These are phyloP conservation scores for Gandaritis pyraliata DNA, from an alignment of 2,888 invertebrate species.

Conservation along the genomic window DNA sequence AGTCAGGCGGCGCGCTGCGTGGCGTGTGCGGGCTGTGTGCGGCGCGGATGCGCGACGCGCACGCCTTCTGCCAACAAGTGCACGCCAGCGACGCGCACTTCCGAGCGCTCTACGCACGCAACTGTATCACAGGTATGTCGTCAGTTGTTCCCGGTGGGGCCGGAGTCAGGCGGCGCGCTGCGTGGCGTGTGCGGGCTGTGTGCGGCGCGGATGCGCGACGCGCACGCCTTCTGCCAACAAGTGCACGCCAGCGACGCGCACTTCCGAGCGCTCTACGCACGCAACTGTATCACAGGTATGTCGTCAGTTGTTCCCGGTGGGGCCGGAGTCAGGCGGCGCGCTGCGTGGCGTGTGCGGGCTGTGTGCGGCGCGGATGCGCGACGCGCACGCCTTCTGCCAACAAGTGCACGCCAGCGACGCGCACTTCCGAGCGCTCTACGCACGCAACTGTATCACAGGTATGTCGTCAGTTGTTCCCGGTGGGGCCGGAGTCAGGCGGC, in stretches of 20 bases:
- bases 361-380: background rate
- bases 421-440: background rate
- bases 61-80: background rate
- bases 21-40: background rate
- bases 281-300: constrained; percentile 4
- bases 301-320: background rate
- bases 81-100: background rate
- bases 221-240: background rate
- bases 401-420: background rate
- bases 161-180: background rate
- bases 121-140: constrained; percentile 1
- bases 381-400: background rate
- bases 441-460: constrained; percentile 5
- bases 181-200: background rate
- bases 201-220: background rate
- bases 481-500: too few species aligned
- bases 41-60: background rate
- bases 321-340: background rate
- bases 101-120: background rate
- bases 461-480: too few species aligned
- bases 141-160: background rate
- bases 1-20: background rate
- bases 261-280: background rate
- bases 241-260: background rate
- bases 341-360: background rate